A percentile compares a stretch with the other conserved stretches of the same genome.
phyloP scores from a whole-genome alignment of 1,140 invertebrate species.

The Drosophila lini region DNA sequence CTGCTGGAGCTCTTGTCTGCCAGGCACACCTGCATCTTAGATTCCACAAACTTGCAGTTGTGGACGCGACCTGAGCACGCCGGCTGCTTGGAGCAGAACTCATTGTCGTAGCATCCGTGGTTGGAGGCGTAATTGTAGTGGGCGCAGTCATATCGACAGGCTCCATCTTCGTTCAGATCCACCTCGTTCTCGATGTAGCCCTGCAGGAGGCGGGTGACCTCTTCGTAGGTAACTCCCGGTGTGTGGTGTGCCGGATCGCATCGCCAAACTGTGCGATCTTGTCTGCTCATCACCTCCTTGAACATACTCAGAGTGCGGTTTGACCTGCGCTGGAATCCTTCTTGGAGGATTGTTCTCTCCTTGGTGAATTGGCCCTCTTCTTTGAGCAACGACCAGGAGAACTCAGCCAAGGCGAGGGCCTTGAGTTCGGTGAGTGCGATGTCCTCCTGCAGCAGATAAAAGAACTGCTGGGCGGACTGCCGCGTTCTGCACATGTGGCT shows the following conservation, averaged over 20 bases:
- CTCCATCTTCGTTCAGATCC: conserved; percentile 89
- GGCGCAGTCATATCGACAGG: conserved; percentile 87
- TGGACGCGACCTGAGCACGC: conserved; percentile 90
- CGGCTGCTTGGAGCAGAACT: conserved; percentile 88
- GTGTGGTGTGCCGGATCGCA: conserved; percentile 88
- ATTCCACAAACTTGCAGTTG: conserved; percentile 92
- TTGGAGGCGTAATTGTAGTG: conserved; percentile 84
- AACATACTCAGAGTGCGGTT: background rate
- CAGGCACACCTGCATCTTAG: conserved; percentile 93
- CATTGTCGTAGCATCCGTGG: conserved; percentile 87
- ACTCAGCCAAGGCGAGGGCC: background rate
- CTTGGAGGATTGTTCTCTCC: background rate
- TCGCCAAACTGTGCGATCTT: conserved; percentile 89
- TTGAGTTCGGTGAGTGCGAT: background rate
- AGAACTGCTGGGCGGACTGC: background rate
- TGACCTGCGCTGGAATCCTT: background rate
- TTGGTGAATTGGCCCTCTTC: background rate
- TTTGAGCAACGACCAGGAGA: background rate
- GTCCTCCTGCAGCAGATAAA: background rate
- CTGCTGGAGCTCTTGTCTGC: conserved; percentile 85
- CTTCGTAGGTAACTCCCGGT: conserved; percentile 88
- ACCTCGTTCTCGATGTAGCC: conserved; percentile 95
- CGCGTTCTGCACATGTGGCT: background rate
- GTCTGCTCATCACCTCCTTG: conserved; percentile 29
- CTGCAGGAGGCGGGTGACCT: conserved; percentile 92